Base-by-base conservation (phyloP, 2,888 invertebrate genomes). In the Octodonta nipae region DNA sequence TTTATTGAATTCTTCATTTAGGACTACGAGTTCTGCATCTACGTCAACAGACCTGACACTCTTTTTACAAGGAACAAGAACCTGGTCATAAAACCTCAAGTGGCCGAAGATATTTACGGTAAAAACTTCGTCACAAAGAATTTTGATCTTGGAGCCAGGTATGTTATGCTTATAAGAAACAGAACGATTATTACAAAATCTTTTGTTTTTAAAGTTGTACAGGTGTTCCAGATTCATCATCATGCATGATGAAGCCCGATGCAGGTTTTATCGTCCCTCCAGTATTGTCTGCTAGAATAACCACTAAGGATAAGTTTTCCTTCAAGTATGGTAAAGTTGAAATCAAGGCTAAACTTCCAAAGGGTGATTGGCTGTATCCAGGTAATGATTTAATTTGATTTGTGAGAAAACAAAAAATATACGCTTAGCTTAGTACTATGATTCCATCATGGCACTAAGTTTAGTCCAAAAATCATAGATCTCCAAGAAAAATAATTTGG, bases 281-380 rank as follows among this genome's bases (percentile, higher is more conserved):
- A 0, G 60, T 82, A 2, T 61, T 71, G 13, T 75, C 78, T 2
- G 75, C 74, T 0, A 65, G 70, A 28, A 47, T 84, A n/a, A 70
- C 67, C 22, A 75, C 75, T 2, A 73, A 68, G 43, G 63, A 70
- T 20, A 60, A 58, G 1, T 78, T 83, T 46, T 68, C 68, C 3
- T 83, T 84, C 46, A 67, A 67, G 6, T 82, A 78, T 50, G 84
- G 83, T 4, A 68, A 63, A 22, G 63, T 84, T 8, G 70, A 76
- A 48, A 62, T 84, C 2, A 66, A 70, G 15, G 84, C 83, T 0
- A 78, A 76, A 55, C 49, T 84, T 11, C 82, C 84, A 0, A 66
- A 66, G 39, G 84, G 84, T 1, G 78, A 83, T 52, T 84, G 84
- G 85, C 60, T 84, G 11, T 69, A 78, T 48, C 83, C 85, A 30